These are phyloP conservation scores for Balearica regulorum DNA, from an alignment of 2,797 vertebrate genomes.

Conservation along the genomic window DNA sequence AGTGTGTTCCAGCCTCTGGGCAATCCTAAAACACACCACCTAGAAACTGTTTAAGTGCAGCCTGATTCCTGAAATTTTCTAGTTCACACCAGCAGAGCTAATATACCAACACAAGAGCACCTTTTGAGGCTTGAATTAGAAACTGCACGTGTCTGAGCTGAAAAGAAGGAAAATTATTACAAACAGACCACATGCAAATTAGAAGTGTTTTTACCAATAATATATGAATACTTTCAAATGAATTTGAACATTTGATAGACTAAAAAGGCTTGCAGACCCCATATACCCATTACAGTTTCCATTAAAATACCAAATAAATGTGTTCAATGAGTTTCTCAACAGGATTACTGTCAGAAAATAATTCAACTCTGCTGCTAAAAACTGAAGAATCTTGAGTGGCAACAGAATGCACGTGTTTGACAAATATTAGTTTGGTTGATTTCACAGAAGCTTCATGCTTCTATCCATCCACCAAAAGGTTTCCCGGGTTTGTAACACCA, in stretches of 20 bases:
- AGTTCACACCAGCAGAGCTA: neutral
- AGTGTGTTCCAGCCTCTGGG: neutral
- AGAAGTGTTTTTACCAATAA: neutral
- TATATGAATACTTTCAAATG: neutral
- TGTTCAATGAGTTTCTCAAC: neutral
- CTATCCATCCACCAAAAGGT: neutral
- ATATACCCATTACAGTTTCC: neutral
- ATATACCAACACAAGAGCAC: neutral
- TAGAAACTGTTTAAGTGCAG: neutral
- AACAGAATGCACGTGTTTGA: neutral
- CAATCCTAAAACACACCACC: neutral
- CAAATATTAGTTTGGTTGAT: neutral
- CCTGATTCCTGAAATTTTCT: neutral
- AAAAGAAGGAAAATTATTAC: neutral
- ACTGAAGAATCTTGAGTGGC: neutral
- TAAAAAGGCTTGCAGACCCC: neutral
- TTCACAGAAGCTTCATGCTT: neutral
- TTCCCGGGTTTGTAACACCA: neutral
- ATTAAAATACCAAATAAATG: neutral
- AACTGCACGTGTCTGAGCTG: neutral
- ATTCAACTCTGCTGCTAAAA: neutral
- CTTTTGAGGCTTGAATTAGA: neutral
- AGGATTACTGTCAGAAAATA: neutral
- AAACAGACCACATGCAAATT: neutral
- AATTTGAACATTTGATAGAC: neutral